phyloP scores from a whole-genome alignment of 2,113 vertebrate species.

The Ia io region DNA sequence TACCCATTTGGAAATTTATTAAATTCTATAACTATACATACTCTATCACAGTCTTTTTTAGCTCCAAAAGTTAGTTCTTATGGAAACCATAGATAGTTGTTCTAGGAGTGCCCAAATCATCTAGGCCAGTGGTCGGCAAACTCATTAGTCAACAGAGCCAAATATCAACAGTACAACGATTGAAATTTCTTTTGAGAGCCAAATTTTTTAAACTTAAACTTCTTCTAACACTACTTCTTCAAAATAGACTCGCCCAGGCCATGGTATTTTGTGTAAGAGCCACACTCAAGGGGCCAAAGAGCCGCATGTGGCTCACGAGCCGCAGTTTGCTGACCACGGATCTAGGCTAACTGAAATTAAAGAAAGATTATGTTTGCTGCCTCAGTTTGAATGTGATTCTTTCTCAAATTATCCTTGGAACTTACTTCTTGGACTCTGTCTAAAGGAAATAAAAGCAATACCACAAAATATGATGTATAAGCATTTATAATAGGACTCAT shows the following conservation, averaged over 20 bases:
- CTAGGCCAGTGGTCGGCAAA: too few relatives aligned
- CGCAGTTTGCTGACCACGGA: too few relatives aligned
- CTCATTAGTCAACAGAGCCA: too few relatives aligned
- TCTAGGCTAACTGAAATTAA: neutral
- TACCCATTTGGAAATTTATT: neutral
- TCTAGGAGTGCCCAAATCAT: neutral
- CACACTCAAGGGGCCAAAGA: too few relatives aligned
- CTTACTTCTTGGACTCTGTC: neutral
- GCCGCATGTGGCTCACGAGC: too few relatives aligned
- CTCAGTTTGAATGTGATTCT: neutral
- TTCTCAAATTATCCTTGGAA: slow-evolving; percentile 7
- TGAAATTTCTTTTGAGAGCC: too few relatives aligned
- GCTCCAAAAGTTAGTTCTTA: neutral
- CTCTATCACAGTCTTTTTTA: neutral
- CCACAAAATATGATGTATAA: neutral
- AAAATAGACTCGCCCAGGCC: too few relatives aligned
- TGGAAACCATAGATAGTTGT: neutral
- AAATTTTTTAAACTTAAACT: too few relatives aligned
- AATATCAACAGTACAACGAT: too few relatives aligned
- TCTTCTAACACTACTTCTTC: too few relatives aligned
- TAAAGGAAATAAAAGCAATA: neutral
- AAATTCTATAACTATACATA: neutral
- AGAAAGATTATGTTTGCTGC: neutral
- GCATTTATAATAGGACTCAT: neutral
- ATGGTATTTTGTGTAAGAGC: too few relatives aligned